Percentiles rank a stretch among this genome's conserved stretches.
phyloP scores from a whole-genome alignment of 2,113 vertebrate species.

The Catagonus wagneri region DNA sequence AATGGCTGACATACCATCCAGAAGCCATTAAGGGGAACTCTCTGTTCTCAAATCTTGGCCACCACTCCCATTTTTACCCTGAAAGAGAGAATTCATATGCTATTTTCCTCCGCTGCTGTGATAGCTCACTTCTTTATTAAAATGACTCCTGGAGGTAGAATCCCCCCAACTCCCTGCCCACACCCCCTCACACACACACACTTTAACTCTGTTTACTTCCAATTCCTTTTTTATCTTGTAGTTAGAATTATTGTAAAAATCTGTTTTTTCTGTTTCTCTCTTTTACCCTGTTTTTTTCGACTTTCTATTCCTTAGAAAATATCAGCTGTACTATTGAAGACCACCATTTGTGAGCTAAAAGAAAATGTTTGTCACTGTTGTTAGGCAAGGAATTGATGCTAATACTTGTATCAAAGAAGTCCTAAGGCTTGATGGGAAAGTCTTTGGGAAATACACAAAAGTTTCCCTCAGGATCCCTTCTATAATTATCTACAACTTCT shows the following conservation, averaged over 20 bases:
- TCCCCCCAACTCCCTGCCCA: neutral
- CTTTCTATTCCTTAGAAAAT: constrained; percentile 3
- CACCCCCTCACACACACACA: neutral
- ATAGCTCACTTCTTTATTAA: neutral
- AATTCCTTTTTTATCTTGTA: constrained; percentile 25
- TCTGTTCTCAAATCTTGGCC: neutral
- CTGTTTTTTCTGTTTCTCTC: neutral
- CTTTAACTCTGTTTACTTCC: neutral
- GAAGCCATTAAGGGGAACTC: neutral
- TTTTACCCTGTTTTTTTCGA: neutral
- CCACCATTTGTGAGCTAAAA: neutral
- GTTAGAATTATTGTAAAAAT: neutral
- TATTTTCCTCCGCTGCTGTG: neutral
- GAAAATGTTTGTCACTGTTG: neutral
- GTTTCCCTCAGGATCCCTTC: neutral
- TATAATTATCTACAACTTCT: neutral
- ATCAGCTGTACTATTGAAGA: neutral
- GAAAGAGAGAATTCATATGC: neutral
- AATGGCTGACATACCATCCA: rapidly evolving
- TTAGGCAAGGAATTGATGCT: neutral
- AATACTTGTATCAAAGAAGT: neutral
- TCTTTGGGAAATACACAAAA: neutral
- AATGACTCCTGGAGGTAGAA: neutral
- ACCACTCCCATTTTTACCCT: neutral
- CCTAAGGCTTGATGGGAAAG: neutral